These are phyloP conservation scores for Anthopleura sola DNA, from an alignment of 64 coral and sea anemone genomes.

Conservation along the genomic window DNA sequence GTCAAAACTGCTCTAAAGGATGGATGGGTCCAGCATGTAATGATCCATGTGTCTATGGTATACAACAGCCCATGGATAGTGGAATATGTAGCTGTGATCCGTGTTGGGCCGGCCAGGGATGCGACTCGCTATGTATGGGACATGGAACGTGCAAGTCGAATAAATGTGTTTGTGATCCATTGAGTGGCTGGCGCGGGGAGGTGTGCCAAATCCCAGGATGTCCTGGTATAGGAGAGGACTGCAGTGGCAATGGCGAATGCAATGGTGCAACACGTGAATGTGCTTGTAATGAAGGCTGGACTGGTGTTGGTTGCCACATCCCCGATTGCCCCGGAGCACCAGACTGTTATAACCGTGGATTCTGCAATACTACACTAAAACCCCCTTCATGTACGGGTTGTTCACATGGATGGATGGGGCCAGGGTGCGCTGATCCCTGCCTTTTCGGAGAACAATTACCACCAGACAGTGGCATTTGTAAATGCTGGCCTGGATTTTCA, in stretches of 20 bases:
- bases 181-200: slow-evolving; percentile 82
- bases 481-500: slow-evolving; percentile 64
- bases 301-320: slow-evolving; percentile 72
- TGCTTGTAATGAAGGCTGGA: slow-evolving; percentile 74
- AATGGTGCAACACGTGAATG: slow-evolving; percentile 83
- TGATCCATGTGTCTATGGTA: slow-evolving; percentile 77
- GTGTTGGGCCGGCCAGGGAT: slow-evolving; percentile 79
- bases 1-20: slow-evolving; percentile 73
- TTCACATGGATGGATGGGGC: slow-evolving; percentile 75
- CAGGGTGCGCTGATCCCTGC: slow-evolving; percentile 80
- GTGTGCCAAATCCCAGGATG: slow-evolving; percentile 93
- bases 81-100: slow-evolving; percentile 80
- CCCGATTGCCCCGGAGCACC: slow-evolving; percentile 90
- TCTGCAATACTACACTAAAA: slow-evolving; percentile 56
- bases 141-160: slow-evolving; percentile 41
- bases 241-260: slow-evolving; percentile 80
- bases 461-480: slow-evolving; percentile 76
- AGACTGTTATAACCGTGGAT: slow-evolving; percentile 68
- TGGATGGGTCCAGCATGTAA: slow-evolving; percentile 91
- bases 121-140: slow-evolving; percentile 75
- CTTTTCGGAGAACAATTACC: slow-evolving; percentile 69
- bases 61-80: slow-evolving; percentile 86
- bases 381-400: slow-evolving; percentile 78
- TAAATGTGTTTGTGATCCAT: slow-evolving; percentile 62
- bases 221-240: slow-evolving; percentile 78